Percentiles rank a stretch among this genome's conserved stretches.
Evolutionary conservation across 2,113 vertebrate species (phyloP).

Genomic region (Acanthisitta chloris): DNA sequence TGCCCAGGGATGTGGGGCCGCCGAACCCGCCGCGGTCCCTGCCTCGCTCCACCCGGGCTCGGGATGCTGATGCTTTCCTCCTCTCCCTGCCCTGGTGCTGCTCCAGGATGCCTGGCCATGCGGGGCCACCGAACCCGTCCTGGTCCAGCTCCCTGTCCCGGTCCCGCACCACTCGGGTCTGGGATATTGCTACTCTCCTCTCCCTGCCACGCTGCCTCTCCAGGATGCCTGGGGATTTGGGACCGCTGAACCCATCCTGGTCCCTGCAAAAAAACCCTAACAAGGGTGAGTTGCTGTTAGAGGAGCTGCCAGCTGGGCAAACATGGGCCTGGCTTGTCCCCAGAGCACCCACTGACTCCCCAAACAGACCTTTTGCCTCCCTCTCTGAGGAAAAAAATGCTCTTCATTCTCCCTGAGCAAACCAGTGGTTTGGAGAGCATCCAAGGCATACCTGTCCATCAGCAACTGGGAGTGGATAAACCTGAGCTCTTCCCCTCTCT

Average conservation of each 20-base stretch:
- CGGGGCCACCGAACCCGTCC: neutral
- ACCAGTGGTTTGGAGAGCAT: neutral
- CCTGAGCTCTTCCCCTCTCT: neutral
- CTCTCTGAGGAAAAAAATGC: neutral
- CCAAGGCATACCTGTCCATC: neutral
- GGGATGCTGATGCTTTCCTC: neutral
- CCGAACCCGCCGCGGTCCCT: neutral
- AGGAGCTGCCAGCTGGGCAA: neutral
- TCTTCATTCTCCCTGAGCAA: too few species aligned
- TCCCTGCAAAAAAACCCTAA: too few species aligned
- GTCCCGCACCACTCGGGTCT: accelerated
- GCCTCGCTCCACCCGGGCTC: neutral
- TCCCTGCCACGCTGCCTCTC: neutral
- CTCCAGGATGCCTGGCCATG: neutral
- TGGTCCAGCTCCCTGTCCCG: neutral
- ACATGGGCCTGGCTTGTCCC: neutral
- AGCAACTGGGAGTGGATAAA: neutral
- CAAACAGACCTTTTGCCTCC: neutral
- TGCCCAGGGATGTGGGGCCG: too few species aligned
- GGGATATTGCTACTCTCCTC: neutral
- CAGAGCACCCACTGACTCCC: neutral
- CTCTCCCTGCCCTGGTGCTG: neutral
- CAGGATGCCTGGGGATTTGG: neutral
- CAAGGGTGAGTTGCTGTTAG: neutral
- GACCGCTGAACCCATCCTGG: neutral